Evolutionary conservation across 2,888 invertebrate species (phyloP), one percentile per base, ranked within the genome.

Genomic region (Cistogaster globosa): DNA sequence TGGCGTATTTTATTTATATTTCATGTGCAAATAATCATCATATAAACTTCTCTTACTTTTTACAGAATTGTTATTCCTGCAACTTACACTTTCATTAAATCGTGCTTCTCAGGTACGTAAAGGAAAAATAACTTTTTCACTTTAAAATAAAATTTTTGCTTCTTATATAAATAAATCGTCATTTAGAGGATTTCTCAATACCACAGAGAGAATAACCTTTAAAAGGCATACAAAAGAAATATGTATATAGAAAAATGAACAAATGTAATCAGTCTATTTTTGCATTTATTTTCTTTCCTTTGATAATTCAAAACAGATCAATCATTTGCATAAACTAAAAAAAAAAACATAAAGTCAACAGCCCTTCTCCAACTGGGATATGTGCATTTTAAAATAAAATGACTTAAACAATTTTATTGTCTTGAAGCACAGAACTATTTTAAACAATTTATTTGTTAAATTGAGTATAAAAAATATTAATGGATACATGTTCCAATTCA

Each of bases 281-380:
- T 48, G 3, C 1, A n/a, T 42, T 5, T 55, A 1, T 72, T 38
- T 58, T 76, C 16, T n/a, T 22, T 48, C 36, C 9, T 14, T 51
- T 20, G 68, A 58, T 53, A 60, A 60, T 77, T 68, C 26, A 68
- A 32, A 53, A 60, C 58, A 68, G 26, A 77, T 77, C 77, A 58
- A 77, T 77, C 58, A 60, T 42, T 77, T 68, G 22, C 60, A 53
- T 42, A 36, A 9, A 48, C 16, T 1, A 42, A 57, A 36, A 68
- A 1, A 5, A n/a, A n/a, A n/a, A n/a, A n/a, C n/a, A n/a, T n/a
- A n/a, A 42, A 45, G 20, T 55, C 26, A 16, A 58, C 9, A 45
- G 18, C 18, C 22, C 5, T 2, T 14, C n/a, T 9, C 20, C 38
- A 65, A 6, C 42, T 36, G 57, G 26, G 22, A 48, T 26, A 18